Conservation (phyloP, 30 jellyfish, hydroid and myxozoan genomes). For the Chironex yamaguchii region DNA sequence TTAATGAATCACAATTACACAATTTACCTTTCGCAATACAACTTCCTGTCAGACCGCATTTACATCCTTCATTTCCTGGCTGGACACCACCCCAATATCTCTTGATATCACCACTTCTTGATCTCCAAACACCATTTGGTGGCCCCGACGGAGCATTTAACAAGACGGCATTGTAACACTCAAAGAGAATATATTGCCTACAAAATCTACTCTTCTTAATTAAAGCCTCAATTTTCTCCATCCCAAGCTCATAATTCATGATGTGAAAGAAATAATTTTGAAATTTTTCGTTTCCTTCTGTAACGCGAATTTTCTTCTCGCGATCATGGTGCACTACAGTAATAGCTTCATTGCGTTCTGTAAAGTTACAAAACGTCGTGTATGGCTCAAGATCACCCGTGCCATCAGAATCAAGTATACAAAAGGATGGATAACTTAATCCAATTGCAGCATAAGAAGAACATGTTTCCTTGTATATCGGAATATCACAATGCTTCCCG, state of each 20-base stretch:
- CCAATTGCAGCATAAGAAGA: slow-evolving; percentile 63
- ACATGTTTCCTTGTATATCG: slow-evolving; percentile 76
- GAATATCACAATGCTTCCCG: slow-evolving; percentile 79
- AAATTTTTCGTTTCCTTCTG: slow-evolving; percentile 70
- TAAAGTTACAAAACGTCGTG: slow-evolving; percentile 69
- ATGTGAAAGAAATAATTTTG: slow-evolving; percentile 65
- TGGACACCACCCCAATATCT: slow-evolving; percentile 97
- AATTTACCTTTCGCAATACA: slow-evolving; percentile 69
- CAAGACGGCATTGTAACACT: slow-evolving; percentile 77
- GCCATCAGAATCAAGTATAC: slow-evolving; percentile 81
- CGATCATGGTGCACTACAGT: slow-evolving; percentile 79
- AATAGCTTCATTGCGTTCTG: neutral
- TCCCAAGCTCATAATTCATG: slow-evolving; percentile 63
- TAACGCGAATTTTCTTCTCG: slow-evolving; percentile 27
- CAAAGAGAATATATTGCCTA: slow-evolving; percentile 73
- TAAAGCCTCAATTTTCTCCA: slow-evolving; percentile 78
- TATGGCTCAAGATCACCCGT: slow-evolving; percentile 74
- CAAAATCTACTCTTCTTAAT: slow-evolving; percentile 71
- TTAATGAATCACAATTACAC: slow-evolving; percentile 89
- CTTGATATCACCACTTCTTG: slow-evolving; percentile 65
- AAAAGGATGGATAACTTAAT: slow-evolving; percentile 32
- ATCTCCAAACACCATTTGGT: slow-evolving; percentile 83
- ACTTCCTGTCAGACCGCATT: slow-evolving; percentile 83
- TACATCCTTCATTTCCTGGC: slow-evolving; percentile 81
- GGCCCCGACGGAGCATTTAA: slow-evolving; percentile 85